Base-by-base conservation (phyloP, 2,797 vertebrate genomes). In the Rhinichthys osculus region DNA sequence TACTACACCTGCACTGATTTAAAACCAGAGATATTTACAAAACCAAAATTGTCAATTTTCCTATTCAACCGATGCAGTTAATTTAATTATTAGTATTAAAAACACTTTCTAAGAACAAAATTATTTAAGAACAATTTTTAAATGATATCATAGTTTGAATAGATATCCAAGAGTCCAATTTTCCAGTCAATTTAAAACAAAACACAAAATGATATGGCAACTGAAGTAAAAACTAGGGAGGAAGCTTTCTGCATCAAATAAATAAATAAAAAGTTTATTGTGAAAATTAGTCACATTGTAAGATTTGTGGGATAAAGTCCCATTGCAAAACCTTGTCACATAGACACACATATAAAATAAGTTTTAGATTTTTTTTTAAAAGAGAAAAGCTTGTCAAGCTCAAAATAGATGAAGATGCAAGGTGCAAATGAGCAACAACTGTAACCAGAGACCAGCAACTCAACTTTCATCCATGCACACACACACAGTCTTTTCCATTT, bases 361-460 rank as follows among this genome's bases (percentile, higher is more conserved):
- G 33, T 6, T 66, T 54, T 35, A 66, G 4, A 59, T 21, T 73
- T 8, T 73, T 8, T 30, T 8, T 50, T 50, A n/a, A 5, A 33
- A 38, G 21, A 14, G 9, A 44, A 78, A 78, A 42, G 54, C 21
- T 14, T 44, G n/a, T 62, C 54, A 71, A 69, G 57, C 66, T 77
- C 54, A 35, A 83, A 82, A 38, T 64, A 35, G 42, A 69, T 82
- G 67, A 69, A 82, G 78, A 84, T 66, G 77, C 81, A 66, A 64
- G 64, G 72, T 80, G 83, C 81, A 90, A 88, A 88, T 83, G 73
- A 85, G 83, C 81, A 87, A 84, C 81, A 89, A 92, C 90, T 88
- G 91, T 91, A 91, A 94, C 91, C 90, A 91, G 91, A 92, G 90
- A 94, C 90, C 93, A 94, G 92, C 93, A 95, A 93, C 85, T 74